Evolutionary conservation across 2,888 invertebrate species (phyloP).

Genomic region (Cryptus armator): DNA sequence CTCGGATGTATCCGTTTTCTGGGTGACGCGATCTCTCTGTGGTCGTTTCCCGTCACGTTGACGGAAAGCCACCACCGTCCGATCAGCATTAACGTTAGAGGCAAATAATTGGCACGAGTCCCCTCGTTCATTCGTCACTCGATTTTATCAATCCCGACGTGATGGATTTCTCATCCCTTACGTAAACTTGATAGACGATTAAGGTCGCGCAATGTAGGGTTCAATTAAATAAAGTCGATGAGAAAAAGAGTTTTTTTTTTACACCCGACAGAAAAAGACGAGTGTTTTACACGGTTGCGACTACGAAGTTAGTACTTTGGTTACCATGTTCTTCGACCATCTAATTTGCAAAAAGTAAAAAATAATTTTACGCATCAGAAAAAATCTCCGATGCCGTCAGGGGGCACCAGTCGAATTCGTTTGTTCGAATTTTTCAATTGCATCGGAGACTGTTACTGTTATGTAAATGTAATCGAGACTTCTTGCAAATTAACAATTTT

Average conservation of each 20-base stretch:
- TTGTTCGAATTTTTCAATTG: no score
- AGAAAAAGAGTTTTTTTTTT: neutral
- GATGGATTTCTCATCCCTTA: neutral
- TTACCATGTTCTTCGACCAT: no score
- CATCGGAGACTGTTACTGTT: no score
- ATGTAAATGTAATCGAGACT: no score
- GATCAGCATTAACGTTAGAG: constrained; percentile 43
- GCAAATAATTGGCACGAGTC: constrained; percentile 17
- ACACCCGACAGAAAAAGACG: neutral
- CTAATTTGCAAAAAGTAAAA: no score
- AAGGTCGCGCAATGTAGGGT: neutral
- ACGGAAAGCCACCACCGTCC: constrained; percentile 41
- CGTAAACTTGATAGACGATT: neutral
- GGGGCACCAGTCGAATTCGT: no score
- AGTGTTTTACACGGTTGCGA: no score
- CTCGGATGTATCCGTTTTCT: constrained; percentile 1
- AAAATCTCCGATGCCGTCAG: no score
- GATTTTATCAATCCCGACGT: constrained; percentile 22
- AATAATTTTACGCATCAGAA: no score
- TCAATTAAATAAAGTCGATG: neutral
- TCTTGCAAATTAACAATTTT: no score
- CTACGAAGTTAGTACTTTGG: no score
- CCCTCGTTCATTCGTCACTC: constrained; percentile 21
- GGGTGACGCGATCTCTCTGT: constrained; percentile 41
- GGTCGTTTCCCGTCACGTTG: constrained; percentile 39